A percentile compares a stretch with the other conserved stretches of the same genome.
Evolutionary conservation across 1,140 invertebrate genomes (phyloP).

Genomic region (Meloidogyne hapla): DNA sequence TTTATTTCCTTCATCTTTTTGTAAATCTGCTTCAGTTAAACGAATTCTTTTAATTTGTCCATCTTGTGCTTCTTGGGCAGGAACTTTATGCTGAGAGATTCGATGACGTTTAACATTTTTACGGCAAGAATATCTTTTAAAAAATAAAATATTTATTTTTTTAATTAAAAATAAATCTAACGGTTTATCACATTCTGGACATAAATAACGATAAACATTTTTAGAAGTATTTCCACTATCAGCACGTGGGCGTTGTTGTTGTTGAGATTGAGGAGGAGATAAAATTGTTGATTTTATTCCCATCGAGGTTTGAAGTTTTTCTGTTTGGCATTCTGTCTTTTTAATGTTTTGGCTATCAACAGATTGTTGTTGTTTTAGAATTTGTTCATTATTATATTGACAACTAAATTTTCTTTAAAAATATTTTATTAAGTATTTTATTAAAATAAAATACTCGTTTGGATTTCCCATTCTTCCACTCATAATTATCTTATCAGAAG

Average conservation of each 20-base stretch:
- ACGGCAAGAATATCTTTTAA: constrained; percentile 50
- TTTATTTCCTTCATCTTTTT: constrained; percentile 6
- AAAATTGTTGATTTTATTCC: not conserved
- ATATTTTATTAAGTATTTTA: not conserved
- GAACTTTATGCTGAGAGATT: constrained; percentile 51
- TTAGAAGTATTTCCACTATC: not conserved
- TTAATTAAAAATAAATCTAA: constrained; percentile 19
- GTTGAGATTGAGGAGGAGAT: not conserved
- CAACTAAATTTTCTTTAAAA: not conserved
- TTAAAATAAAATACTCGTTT: not conserved
- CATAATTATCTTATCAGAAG: not conserved
- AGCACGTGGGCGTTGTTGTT: not conserved
- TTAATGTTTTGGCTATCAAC: not conserved
- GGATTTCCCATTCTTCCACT: not conserved
- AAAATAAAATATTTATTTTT: not conserved
- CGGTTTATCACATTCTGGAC: constrained; percentile 48
- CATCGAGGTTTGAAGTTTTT: not conserved
- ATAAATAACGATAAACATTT: constrained; percentile 37
- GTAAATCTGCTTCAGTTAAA: constrained; percentile 17
- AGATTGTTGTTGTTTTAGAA: not conserved
- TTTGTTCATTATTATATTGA: not conserved
- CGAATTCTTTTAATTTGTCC: constrained; percentile 19
- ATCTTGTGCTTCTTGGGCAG: constrained; percentile 37
- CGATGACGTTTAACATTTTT: constrained; percentile 57
- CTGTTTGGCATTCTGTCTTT: not conserved